Evolutionary conservation across 92 coral and sea anemone genomes (phyloP).

Genomic region (Porites lobata): DNA sequence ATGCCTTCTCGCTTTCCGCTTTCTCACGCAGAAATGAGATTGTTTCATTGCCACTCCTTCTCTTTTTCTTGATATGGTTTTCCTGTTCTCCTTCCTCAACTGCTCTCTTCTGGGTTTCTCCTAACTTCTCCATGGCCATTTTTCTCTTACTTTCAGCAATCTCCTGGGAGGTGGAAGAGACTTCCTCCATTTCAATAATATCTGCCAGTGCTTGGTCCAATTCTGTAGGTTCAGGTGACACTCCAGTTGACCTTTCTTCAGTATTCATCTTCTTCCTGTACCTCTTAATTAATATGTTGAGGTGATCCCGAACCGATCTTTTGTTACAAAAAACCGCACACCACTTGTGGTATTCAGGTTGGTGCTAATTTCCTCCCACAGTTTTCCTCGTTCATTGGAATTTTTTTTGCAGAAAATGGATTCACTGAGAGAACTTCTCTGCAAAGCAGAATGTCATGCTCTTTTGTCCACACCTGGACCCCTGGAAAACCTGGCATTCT

Average conservation of each 20-base stretch:
- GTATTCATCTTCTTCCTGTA: conserved; percentile 51
- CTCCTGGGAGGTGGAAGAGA: conserved; percentile 20
- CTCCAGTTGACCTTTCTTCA: conserved; percentile 49
- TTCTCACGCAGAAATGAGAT: no score
- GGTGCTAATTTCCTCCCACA: no score
- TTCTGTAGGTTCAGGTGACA: conserved; percentile 30
- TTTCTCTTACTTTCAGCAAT: conserved; percentile 40
- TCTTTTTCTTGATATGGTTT: no score
- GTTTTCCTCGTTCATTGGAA: no score
- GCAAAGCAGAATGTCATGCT: conserved; percentile 44
- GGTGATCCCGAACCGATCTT: conserved; percentile 23
- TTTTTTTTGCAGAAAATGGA: not conserved
- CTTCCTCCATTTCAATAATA: conserved; percentile 52
- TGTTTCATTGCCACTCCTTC: no score
- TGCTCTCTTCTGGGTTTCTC: conserved; percentile 62
- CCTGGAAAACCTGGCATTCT: conserved; percentile 41
- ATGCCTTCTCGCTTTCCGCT: no score
- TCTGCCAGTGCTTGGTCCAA: conserved; percentile 49
- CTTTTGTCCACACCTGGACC: conserved; percentile 37
- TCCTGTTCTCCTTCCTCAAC: no score
- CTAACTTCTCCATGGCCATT: conserved; percentile 58
- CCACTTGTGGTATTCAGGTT: not conserved
- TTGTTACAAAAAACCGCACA: conserved; percentile 6
- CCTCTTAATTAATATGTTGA: conserved; percentile 40
- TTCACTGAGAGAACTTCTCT: conserved; percentile 37